These are phyloP conservation scores for Euclidia mi DNA, from an alignment of 2,888 invertebrate species.

Conservation along the genomic window DNA sequence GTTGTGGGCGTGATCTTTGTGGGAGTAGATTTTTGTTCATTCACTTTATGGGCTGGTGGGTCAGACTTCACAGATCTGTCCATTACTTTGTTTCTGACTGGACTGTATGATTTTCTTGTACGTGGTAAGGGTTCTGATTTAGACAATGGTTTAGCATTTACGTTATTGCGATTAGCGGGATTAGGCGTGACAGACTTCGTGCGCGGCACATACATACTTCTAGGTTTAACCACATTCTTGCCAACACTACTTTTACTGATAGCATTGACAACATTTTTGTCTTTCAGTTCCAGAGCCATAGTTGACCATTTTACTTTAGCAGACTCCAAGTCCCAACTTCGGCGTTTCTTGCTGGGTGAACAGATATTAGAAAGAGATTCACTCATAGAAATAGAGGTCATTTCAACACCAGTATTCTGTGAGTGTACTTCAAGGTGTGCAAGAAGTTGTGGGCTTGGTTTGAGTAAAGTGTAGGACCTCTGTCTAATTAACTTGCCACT, in stretches of 20 bases:
- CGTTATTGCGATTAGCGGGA: slow-evolving; percentile 53
- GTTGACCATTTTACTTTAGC: slow-evolving; percentile 88
- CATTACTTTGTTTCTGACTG: slow-evolving; percentile 50
- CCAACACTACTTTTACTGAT: slow-evolving; percentile 8
- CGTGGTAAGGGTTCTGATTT: slow-evolving; percentile 70
- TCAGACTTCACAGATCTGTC: slow-evolving; percentile 59
- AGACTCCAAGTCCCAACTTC: slow-evolving; percentile 84
- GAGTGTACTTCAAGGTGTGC: slow-evolving; percentile 91
- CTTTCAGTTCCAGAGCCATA: slow-evolving; percentile 82
- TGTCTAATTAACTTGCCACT: slow-evolving; percentile 90
- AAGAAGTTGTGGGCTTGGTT: slow-evolving; percentile 93
- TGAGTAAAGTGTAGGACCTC: slow-evolving; percentile 94
- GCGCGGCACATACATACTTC: slow-evolving; percentile 54
- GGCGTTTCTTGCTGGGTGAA: slow-evolving; percentile 75
- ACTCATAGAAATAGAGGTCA: slow-evolving; percentile 87
- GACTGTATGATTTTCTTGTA: slow-evolving; percentile 59
- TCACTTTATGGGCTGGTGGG: slow-evolving; percentile 33
- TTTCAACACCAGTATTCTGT: slow-evolving; percentile 81
- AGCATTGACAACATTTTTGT: slow-evolving; percentile 49
- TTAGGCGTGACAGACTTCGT: slow-evolving; percentile 61
- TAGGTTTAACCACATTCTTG: slow-evolving; percentile 46
- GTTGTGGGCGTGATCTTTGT: slow-evolving; percentile 31
- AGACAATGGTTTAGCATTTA: slow-evolving; percentile 54
- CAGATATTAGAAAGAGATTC: slow-evolving; percentile 80
- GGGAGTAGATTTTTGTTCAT: slow-evolving; percentile 18